Conservation (phyloP, 2,888 invertebrate genomes). For the Papilio protenor region DNA sequence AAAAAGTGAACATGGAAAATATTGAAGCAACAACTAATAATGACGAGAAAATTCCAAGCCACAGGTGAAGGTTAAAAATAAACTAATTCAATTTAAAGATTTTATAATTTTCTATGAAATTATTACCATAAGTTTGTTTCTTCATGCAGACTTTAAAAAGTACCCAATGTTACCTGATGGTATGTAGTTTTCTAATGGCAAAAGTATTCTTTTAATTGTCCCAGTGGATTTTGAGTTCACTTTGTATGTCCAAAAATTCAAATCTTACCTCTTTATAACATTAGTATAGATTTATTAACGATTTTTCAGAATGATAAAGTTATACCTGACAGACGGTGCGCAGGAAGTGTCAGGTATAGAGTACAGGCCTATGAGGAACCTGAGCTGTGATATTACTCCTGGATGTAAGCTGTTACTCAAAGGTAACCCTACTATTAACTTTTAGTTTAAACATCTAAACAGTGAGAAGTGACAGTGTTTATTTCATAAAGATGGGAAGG, state of each 20-base stretch:
- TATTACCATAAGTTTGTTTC: no score
- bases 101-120: no score
- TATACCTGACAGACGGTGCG: conserved; percentile 90
- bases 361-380: conserved; percentile 84
- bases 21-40: conserved; percentile 82
- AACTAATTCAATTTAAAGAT: no score
- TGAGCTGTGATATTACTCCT: conserved; percentile 84
- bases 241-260: neutral
- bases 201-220: no score
- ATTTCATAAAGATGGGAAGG: no score
- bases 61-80: conserved; percentile 58
- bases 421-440: conserved; percentile 57
- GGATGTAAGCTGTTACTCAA: conserved; percentile 87
- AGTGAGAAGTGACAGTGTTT: no score
- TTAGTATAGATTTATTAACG: neutral
- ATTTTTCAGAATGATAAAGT: conserved; percentile 85
- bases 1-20: conserved; percentile 78
- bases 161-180: no score
- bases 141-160: no score
- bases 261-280: neutral
- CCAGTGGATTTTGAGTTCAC: no score
- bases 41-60: conserved; percentile 72
- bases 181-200: no score
- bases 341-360: conserved; percentile 89
- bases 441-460: no score